Evolutionary conservation across 2,113 vertebrate genomes (phyloP).

Genomic region (Nerophis ophidion): DNA sequence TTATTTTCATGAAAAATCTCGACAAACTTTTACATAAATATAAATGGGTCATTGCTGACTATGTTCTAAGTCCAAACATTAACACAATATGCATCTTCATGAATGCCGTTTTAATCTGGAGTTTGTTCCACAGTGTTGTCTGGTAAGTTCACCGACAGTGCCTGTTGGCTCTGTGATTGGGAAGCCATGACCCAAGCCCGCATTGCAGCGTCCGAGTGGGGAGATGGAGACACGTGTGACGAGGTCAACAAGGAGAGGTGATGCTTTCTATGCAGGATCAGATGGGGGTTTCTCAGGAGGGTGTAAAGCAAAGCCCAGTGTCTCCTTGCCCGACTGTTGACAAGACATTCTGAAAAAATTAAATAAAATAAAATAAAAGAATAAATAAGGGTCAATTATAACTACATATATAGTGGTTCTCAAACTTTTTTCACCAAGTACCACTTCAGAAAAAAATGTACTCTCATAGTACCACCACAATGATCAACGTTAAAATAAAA

Average conservation of each 20-base stretch:
- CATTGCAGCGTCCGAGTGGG: slow-evolving; percentile 14
- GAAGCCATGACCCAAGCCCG: slow-evolving; percentile 51
- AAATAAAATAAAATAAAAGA: slow-evolving; percentile 4
- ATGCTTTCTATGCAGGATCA: slow-evolving; percentile 73
- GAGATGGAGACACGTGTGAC: slow-evolving; percentile 5
- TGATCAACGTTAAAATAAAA: too few species aligned
- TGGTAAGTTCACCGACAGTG: not conserved
- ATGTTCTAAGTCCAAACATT: not conserved
- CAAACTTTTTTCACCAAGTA: too few species aligned
- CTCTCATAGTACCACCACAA: too few species aligned
- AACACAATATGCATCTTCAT: not conserved
- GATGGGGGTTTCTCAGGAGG: slow-evolving; percentile 77
- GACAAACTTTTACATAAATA: too few species aligned
- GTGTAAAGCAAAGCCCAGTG: slow-evolving; percentile 79
- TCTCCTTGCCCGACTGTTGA: slow-evolving; percentile 57
- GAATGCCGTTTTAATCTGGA: not conserved
- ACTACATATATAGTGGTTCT: not conserved
- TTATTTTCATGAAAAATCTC: too few species aligned
- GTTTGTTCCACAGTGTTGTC: not conserved
- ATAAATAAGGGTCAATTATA: not conserved
- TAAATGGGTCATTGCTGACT: too few species aligned
- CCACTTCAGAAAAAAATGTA: too few species aligned
- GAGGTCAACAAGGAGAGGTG: slow-evolving; percentile 20
- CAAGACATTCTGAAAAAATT: slow-evolving; percentile 44
- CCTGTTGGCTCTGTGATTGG: slow-evolving; percentile 37